Base-by-base conservation (phyloP, 2,113 vertebrate species). In the Lepidothrix coronata region DNA sequence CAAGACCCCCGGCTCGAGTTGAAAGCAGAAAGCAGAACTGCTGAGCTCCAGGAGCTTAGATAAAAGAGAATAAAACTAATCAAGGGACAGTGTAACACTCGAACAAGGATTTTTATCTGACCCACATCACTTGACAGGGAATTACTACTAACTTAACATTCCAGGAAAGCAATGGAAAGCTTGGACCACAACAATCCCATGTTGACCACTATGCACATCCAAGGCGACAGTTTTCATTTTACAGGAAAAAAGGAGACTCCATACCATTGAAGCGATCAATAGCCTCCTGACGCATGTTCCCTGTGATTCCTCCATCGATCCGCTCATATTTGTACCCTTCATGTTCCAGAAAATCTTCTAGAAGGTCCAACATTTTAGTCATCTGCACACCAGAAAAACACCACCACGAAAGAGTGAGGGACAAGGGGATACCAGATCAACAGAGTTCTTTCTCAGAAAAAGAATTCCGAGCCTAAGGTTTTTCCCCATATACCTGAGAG, bases 11-110 rank as follows among this genome's bases (percentile, higher is more conserved):
- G 74, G 99, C 99, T 97, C 99, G 98, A 85, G 99, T 99, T 51
- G 99, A 99, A 94, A 99, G 98, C 62, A 99, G 98, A 97, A 99
- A 99, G 62, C 99, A 99, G 97, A 99, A 99, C 97, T 99, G 99
- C 10, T 98, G 99, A 78, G 99, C 99, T 80, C 99, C 99, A 23
- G 99, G 99, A 97, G 99, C 99, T 99, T 96, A 74, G 44, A 91
- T 30, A 93, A 52, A 93, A 84, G 9, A 94, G 2, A 91, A 92
- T 7, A 86, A 5, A 57, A 88, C n/a, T 20, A 57, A 72, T 77
- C 65, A 93, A 86, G 20, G 20, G 48, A 55, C 10, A 78, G 46
- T 12, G 2, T 20, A 62, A 79, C 61, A 91, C 44, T 88, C 62
- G 71, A 58, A 73, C 10, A 55, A 73, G 10, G 14, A 44, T 63